Conservation (phyloP, 1,140 invertebrate genomes). For the Dendrolimus punctatus region DNA sequence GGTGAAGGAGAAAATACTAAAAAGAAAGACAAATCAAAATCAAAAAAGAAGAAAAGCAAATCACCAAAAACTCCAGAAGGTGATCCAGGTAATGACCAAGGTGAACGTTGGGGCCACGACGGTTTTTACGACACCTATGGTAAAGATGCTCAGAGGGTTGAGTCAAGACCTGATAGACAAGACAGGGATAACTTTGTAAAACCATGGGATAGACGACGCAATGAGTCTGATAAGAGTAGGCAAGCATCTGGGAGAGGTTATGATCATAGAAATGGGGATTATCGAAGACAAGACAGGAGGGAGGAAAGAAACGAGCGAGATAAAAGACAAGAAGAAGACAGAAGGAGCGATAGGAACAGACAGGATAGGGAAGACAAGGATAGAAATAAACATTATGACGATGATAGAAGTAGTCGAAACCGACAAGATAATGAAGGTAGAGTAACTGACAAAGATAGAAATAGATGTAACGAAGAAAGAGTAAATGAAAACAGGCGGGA, state of each 20-base stretch:
- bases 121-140: slow-evolving; percentile 62
- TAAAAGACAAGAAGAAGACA: slow-evolving; percentile 11
- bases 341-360: slow-evolving; percentile 9
- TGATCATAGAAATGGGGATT: slow-evolving; percentile 19
- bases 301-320: slow-evolving; percentile 11
- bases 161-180: slow-evolving; percentile 18
- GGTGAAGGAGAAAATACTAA: slow-evolving; percentile 38
- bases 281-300: slow-evolving; percentile 15
- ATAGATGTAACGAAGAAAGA: neutral
- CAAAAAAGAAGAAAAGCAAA: slow-evolving; percentile 39
- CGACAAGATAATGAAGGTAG: neutral
- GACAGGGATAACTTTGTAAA: slow-evolving; percentile 23
- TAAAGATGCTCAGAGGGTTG: slow-evolving; percentile 32
- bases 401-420: slow-evolving; percentile 7
- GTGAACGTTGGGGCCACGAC: slow-evolving; percentile 54
- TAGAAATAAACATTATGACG: slow-evolving; percentile 8
- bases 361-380: slow-evolving; percentile 8
- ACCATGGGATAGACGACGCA: slow-evolving; percentile 15
- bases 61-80: slow-evolving; percentile 25
- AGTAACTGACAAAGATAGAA: neutral
- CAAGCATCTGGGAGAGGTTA: neutral
- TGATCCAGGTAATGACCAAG: slow-evolving; percentile 23
- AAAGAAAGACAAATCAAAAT: slow-evolving; percentile 44
- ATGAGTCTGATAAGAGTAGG: slow-evolving; percentile 13
- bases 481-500: too few species aligned